phyloP scores from a whole-genome alignment of 2,888 invertebrate species.

The Philonicus albiceps region DNA sequence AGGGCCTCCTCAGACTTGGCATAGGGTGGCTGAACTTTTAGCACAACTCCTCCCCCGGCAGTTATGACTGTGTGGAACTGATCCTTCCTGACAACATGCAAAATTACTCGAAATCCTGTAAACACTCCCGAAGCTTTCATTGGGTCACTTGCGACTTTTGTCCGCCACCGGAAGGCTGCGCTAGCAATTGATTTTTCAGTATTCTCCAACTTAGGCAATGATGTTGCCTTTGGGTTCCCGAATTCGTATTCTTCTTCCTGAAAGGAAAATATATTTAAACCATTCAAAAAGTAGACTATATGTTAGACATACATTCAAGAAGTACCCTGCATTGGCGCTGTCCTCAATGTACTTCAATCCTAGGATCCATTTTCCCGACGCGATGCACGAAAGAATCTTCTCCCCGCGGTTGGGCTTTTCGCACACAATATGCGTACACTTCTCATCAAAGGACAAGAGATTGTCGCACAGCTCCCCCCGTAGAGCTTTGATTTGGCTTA shows the following conservation, averaged over 20 bases:
- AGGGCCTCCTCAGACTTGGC: constrained; percentile 49
- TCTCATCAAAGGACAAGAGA: constrained; percentile 67
- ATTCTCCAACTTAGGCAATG: constrained; percentile 63
- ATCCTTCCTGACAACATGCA: constrained; percentile 70
- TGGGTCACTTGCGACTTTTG: constrained; percentile 63
- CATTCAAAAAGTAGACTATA: background rate
- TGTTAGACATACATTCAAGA: background rate
- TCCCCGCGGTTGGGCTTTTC: constrained; percentile 81
- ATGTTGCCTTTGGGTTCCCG: constrained; percentile 75
- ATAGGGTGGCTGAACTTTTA: constrained; percentile 63
- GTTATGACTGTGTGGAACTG: constrained; percentile 75
- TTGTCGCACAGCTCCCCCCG: constrained; percentile 55
- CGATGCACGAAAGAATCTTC: constrained; percentile 85
- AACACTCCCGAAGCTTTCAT: constrained; percentile 67
- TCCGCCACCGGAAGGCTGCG: constrained; percentile 76
- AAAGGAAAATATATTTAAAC: constrained; percentile 44
- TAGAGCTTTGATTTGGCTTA: constrained; percentile 45
- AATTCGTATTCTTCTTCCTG: constrained; percentile 86
- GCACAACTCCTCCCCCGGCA: constrained; percentile 79
- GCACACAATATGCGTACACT: constrained; percentile 80
- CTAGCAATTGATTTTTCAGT: constrained; percentile 66
- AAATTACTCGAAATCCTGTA: constrained; percentile 65
- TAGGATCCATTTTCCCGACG: constrained; percentile 90
- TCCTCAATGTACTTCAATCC: constrained; percentile 79
- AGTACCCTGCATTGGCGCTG: constrained; percentile 63